Conservation (phyloP, 2,888 invertebrate species). For the Drosophila maculinotata region DNA sequence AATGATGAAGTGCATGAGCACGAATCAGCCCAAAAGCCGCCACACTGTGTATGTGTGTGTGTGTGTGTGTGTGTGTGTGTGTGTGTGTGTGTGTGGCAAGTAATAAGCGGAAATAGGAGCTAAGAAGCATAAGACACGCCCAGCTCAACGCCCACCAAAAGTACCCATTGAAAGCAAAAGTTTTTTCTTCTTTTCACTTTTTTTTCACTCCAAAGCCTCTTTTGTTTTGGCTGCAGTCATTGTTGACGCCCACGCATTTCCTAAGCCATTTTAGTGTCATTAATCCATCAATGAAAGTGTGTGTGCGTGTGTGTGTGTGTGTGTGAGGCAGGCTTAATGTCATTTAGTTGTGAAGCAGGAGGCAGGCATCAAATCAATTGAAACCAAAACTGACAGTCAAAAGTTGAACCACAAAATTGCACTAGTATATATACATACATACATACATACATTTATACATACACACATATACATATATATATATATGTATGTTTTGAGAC, state of each 20-base stretch:
- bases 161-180: constrained; percentile 29
- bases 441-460: background rate
- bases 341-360: constrained; percentile 13
- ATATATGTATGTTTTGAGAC: constrained; percentile 1
- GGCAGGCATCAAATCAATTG: constrained; percentile 38
- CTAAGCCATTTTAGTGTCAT: constrained; percentile 41
- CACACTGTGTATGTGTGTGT: background rate
- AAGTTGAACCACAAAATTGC: constrained; percentile 36
- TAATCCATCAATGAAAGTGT: constrained; percentile 25
- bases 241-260: constrained; percentile 56
- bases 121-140: constrained; percentile 41
- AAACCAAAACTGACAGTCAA: constrained; percentile 37
- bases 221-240: constrained; percentile 30
- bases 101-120: constrained; percentile 64
- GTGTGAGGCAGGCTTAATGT: constrained; percentile 47
- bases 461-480: constrained; percentile 3
- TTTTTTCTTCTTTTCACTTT: background rate
- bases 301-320: constrained; percentile 13
- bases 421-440: background rate
- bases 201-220: constrained; percentile 18
- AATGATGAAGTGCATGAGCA: constrained; percentile 55
- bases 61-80: constrained; percentile 7
- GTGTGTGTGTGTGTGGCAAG: constrained; percentile 43
- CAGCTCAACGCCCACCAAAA: constrained; percentile 12
- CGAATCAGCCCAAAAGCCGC: constrained; percentile 27